Percentiles rank a stretch among this genome's conserved stretches.
These are phyloP conservation scores for Hephaestus fuliginosus DNA, from an alignment of 2,797 vertebrate genomes.

Conservation along the genomic window DNA sequence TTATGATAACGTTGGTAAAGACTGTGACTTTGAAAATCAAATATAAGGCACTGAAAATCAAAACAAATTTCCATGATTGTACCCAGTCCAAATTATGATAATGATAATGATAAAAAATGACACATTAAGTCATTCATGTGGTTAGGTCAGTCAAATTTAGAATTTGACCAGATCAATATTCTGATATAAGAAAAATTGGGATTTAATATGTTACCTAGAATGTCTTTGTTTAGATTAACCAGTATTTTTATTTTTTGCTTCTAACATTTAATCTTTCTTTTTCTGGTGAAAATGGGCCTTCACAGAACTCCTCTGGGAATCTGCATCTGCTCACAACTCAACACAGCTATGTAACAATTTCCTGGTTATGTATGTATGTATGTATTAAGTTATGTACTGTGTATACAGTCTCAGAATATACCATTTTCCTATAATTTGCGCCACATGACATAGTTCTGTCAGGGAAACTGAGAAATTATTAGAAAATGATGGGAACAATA, in stretches of 20 bases:
- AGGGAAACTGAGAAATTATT: background rate
- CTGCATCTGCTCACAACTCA: background rate
- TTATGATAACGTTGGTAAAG: background rate
- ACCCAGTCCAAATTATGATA: background rate
- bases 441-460: background rate
- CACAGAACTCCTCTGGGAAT: background rate
- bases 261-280: background rate
- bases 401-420: background rate
- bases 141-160: too few species aligned
- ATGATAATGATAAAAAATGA: background rate
- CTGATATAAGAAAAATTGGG: background rate
- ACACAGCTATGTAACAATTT: background rate
- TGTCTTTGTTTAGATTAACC: background rate
- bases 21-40: background rate
- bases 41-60: background rate
- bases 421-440: background rate
- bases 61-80: background rate
- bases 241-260: background rate
- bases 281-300: background rate
- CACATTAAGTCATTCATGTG: too few species aligned
- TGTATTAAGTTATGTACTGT: background rate
- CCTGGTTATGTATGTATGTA: too few species aligned
- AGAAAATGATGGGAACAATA: conserved; percentile 8
- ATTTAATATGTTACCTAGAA: background rate
- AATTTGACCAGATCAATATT: too few species aligned